Evolutionary conservation across 2,888 invertebrate genomes (phyloP).

Genomic region (Scrobipalpa costella): DNA sequence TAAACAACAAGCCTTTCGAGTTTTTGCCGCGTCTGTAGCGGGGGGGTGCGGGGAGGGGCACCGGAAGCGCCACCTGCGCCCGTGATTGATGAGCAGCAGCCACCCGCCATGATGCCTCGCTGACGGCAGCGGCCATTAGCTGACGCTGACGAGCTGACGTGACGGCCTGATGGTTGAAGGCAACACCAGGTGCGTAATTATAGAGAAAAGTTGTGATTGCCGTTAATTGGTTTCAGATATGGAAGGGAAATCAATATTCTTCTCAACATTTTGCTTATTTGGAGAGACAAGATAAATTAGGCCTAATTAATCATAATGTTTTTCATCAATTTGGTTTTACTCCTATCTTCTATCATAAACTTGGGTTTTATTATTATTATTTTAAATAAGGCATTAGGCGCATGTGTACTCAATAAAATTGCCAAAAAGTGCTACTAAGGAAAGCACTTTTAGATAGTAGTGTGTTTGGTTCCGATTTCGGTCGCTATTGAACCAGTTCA

Average conservation of each 20-base stretch:
- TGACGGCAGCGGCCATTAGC: conserved; percentile 59
- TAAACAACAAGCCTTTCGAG: conserved; percentile 42
- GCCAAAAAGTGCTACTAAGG: no score
- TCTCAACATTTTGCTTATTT: no score
- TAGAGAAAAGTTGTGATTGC: conserved; percentile 16
- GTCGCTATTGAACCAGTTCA: no score
- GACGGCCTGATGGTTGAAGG: not conserved
- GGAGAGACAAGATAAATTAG: no score
- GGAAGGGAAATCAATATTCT: not conserved
- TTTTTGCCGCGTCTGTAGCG: conserved; percentile 44
- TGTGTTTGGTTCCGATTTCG: no score
- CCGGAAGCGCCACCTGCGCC: conserved; percentile 66
- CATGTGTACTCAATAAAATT: no score
- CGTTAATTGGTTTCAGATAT: not conserved
- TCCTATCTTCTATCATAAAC: no score
- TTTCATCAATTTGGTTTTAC: no score
- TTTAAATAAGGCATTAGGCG: no score
- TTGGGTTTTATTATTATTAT: no score
- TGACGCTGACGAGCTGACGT: conserved; percentile 39
- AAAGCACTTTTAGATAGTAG: no score
- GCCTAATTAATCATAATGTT: no score
- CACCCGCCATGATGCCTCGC: conserved; percentile 68
- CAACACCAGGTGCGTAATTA: conserved; percentile 13
- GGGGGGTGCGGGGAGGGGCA: conserved; percentile 40
- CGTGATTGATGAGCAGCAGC: conserved; percentile 74